phyloP scores from a whole-genome alignment of 2,797 vertebrate species.

The Acipenser transmontanus region DNA sequence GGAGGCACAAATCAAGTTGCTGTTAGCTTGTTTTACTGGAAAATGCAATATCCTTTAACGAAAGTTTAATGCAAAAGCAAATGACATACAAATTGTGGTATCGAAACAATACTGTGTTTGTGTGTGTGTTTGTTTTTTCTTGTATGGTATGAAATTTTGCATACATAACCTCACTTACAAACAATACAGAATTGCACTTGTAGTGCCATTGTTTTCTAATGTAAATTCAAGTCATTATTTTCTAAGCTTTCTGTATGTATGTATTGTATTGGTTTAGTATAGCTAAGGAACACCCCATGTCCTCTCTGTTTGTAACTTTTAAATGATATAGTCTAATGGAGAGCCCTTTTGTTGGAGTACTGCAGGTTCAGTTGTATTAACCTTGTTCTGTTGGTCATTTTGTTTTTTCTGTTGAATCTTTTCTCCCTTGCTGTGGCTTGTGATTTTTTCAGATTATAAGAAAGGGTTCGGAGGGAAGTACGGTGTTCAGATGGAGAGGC shows the following conservation, averaged over 20 bases:
- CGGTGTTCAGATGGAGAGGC: slow-evolving; percentile 80
- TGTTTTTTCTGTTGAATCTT: slow-evolving; percentile 21
- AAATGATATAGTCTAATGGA: neutral
- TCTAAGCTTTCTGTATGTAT: neutral
- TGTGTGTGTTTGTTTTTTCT: neutral
- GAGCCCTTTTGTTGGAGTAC: slow-evolving; percentile 4
- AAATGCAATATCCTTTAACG: too few relatives aligned
- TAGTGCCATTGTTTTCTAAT: neutral
- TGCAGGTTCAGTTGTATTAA: slow-evolving; percentile 8
- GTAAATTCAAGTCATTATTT: neutral
- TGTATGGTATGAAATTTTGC: neutral
- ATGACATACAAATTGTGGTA: too few relatives aligned
- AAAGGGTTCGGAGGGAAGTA: slow-evolving; percentile 88
- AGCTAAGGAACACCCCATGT: neutral
- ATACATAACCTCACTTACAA: too few relatives aligned
- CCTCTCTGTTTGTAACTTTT: slow-evolving; percentile 1
- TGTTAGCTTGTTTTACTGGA: too few relatives aligned
- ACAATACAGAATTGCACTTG: too few relatives aligned
- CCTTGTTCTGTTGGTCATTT: slow-evolving; percentile 30
- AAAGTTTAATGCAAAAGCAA: too few relatives aligned
- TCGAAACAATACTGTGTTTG: neutral
- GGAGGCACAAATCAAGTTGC: too few relatives aligned
- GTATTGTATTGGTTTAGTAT: neutral
- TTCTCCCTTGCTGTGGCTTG: slow-evolving; percentile 26
- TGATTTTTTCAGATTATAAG: slow-evolving; percentile 82